Evolutionary conservation across 2,113 vertebrate genomes (phyloP).

Genomic region (Proteles cristata): DNA sequence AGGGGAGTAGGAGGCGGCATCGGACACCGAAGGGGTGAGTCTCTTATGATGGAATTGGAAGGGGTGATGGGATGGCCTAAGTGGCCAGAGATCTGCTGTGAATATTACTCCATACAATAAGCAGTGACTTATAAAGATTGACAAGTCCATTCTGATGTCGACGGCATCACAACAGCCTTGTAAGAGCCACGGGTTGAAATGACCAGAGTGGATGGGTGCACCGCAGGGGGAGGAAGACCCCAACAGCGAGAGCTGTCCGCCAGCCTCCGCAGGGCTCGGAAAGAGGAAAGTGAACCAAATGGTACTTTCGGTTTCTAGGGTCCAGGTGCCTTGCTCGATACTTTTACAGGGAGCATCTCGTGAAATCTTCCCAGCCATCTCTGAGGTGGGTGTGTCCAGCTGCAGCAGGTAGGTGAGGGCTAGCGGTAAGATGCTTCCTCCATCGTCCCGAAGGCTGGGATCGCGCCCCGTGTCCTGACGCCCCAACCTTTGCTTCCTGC

Average conservation of each 20-base stretch:
- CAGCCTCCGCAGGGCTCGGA: rapidly evolving
- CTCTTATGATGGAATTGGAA: rapidly evolving
- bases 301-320: background rate
- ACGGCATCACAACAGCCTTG: background rate
- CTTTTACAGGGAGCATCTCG: rapidly evolving
- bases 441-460: rapidly evolving
- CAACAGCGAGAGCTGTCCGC: rapidly evolving
- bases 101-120: background rate
- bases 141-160: background rate
- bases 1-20: background rate
- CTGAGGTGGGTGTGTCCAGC: background rate
- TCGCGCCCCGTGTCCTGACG: rapidly evolving
- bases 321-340: rapidly evolving
- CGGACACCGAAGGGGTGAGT: background rate
- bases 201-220: rapidly evolving
- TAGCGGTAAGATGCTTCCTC: rapidly evolving
- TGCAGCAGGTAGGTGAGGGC: rapidly evolving
- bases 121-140: background rate
- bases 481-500: rapidly evolving
- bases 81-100: background rate
- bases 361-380: rapidly evolving
- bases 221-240: background rate
- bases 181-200: background rate
- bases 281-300: background rate
- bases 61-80: background rate